Evolutionary conservation across 1,140 invertebrate genomes (phyloP).

Genomic region (Zaprionus taronus): DNA sequence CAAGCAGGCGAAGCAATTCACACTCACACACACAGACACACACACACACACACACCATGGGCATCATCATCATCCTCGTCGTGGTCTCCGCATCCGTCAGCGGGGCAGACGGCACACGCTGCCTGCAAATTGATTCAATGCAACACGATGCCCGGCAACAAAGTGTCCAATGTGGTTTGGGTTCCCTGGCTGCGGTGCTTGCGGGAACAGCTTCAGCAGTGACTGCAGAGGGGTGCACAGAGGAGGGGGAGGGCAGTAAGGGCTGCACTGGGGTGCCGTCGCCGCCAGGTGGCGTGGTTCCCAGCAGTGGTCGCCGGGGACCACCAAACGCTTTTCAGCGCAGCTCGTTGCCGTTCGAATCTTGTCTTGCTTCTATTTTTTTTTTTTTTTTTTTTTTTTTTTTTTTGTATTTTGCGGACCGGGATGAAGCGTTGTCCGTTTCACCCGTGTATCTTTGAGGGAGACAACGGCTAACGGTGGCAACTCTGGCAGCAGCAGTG

Average conservation of each 20-base stretch:
- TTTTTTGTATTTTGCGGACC: not conserved
- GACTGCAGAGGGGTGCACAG: not conserved
- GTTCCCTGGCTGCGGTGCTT: constrained; percentile 29
- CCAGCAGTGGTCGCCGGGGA: constrained; percentile 24
- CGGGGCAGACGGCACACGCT: constrained; percentile 27
- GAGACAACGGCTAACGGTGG: constrained; percentile 19
- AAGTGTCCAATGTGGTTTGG: constrained; percentile 49
- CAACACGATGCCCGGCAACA: constrained; percentile 37
- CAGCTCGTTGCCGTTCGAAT: constrained; percentile 6
- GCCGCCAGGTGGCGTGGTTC: constrained; percentile 52
- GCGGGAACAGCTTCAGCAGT: constrained; percentile 5
- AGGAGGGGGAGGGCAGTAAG: constrained; percentile 13
- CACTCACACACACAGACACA: not conserved
- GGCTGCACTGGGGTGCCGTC: constrained; percentile 65
- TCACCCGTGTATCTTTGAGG: constrained; percentile 44
- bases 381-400: not conserved
- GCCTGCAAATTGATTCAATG: constrained; percentile 54
- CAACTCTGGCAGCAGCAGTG: constrained; percentile 54
- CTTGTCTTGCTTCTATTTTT: constrained; percentile 1
- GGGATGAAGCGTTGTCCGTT: not conserved
- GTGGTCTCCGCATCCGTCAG: constrained; percentile 36
- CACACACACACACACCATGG: not conserved
- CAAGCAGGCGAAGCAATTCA: constrained; percentile 21
- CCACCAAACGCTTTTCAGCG: constrained; percentile 9
- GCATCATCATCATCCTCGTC: constrained; percentile 12